Base-by-base conservation (phyloP, 35 echinoderm and acorn worm genomes). In the Strongylocentrotus purpuratus region DNA sequence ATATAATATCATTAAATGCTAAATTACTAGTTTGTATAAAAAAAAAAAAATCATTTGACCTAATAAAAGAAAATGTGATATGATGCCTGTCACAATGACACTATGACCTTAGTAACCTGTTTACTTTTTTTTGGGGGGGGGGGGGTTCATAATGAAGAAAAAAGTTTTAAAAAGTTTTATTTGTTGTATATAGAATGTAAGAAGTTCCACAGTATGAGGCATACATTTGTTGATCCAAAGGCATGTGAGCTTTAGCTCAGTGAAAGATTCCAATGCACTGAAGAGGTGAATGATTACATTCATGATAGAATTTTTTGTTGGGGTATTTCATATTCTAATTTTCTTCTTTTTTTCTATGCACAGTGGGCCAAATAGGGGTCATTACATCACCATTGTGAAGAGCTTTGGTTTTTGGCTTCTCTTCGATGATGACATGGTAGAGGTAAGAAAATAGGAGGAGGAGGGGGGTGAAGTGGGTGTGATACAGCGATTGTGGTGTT, bases 331-430 rank as follows among this genome's bases (percentile, higher is more conserved):
- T 85, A 4, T 4, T 45, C 32, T 93, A 87, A 7, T 65, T 93
- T 47, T 41, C 10, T 45, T 94, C 5, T 87, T 9, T 93, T 97
- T 86, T 35, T 95, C 55, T 61, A 61, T 78, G 88, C 89, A 94
- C 97, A 99, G 98, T 97, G 98, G 98, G 25, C 98, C 98, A 46
- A 99, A 99, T 86, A 99, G 98, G 35, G 98, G 98, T n/a, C 98
- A 99, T 94, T 99, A 99, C 88, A 99, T 99, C 71, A 99, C 98
- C 86, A 99, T 99, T 65, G 98, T 99, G 15, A 99, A 99, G 95
- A 99, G 98, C 45, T 97, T 98, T 96, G 98, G 98, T 0, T 99
- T 99, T 90, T 99, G 98, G 98, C 86, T 99, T 17, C 95, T 99
- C 18, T 99, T 99, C 96, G 98, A 99, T 96, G 98, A 99, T 96